Conservation (phyloP, 2,888 invertebrate species). For the Baronia brevicornis region DNA sequence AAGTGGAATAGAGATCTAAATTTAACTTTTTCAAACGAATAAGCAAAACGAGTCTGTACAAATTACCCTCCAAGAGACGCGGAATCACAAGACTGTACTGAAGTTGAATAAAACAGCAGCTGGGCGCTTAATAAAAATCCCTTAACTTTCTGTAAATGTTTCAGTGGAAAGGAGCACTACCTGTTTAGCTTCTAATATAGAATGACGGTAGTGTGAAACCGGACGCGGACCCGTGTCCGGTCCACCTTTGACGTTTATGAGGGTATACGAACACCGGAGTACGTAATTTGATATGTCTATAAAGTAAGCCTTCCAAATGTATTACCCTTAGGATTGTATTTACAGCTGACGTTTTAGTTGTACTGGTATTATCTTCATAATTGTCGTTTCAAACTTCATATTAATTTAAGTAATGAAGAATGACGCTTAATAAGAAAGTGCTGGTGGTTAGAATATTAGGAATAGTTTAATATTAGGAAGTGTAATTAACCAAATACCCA, state of each 20-base stretch:
- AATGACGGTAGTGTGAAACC: constrained; percentile 46
- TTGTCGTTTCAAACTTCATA: no score
- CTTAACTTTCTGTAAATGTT: constrained; percentile 15
- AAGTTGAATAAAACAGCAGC: constrained; percentile 14
- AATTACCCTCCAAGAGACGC: no score
- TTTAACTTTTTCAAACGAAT: no score
- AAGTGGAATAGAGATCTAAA: no score
- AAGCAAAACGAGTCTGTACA: no score
- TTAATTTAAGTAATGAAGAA: no score
- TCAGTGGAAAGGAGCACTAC: constrained; percentile 19
- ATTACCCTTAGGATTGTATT: constrained; percentile 27
- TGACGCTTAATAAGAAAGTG: no score
- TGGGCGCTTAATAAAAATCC: constrained; percentile 14
- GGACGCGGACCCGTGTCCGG: constrained; percentile 53
- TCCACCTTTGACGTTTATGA: constrained; percentile 63
- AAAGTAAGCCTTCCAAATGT: constrained; percentile 44
- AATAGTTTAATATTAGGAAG: no score
- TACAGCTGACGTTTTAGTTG: constrained; percentile 21
- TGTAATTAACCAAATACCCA: no score
- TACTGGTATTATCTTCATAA: constrained; percentile 18
- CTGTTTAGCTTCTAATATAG: constrained; percentile 34
- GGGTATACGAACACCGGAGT: constrained; percentile 49
- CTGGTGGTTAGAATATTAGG: no score
- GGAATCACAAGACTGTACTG: no score
- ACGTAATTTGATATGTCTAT: constrained; percentile 56